Conservation (phyloP, 2,888 invertebrate genomes). For the Lamproptera curius region DNA sequence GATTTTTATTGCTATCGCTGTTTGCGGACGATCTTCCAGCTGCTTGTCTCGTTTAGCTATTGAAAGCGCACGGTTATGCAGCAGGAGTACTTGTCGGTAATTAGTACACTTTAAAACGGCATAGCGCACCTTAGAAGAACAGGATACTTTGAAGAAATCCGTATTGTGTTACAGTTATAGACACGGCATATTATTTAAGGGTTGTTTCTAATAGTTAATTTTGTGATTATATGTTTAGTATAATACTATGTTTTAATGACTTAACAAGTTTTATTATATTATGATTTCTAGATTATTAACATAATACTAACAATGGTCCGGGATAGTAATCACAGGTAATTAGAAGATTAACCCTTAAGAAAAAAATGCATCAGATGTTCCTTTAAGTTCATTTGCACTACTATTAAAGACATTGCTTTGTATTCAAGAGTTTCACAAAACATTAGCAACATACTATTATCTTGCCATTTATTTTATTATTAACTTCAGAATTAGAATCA, state of each 20-base stretch:
- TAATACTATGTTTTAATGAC: neutral
- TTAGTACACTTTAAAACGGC: constrained; percentile 3
- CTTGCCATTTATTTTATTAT: too few relatives aligned
- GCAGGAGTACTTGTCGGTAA: constrained; percentile 6
- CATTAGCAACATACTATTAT: too few relatives aligned
- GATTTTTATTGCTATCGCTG: constrained; percentile 71
- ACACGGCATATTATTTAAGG: neutral
- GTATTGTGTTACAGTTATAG: constrained; percentile 1
- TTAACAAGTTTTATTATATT: too few relatives aligned
- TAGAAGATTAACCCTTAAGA: too few relatives aligned
- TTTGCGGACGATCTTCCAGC: constrained; percentile 65
- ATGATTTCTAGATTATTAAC: too few relatives aligned
- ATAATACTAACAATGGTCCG: too few relatives aligned
- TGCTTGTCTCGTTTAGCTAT: constrained; percentile 29
- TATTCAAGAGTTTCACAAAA: too few relatives aligned
- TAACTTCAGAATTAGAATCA: too few relatives aligned
- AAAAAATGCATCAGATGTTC: too few relatives aligned
- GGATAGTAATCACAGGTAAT: too few relatives aligned
- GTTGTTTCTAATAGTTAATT: neutral
- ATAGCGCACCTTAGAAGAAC: constrained; percentile 5
- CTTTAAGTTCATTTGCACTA: too few relatives aligned
- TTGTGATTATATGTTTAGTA: neutral
- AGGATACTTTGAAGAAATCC: constrained; percentile 5
- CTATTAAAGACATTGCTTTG: too few relatives aligned
- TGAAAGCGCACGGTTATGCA: constrained; percentile 12